Evolutionary conservation across 2,113 vertebrate species (phyloP), one percentile per base, ranked within the genome.

Genomic region (Scomber scombrus): DNA sequence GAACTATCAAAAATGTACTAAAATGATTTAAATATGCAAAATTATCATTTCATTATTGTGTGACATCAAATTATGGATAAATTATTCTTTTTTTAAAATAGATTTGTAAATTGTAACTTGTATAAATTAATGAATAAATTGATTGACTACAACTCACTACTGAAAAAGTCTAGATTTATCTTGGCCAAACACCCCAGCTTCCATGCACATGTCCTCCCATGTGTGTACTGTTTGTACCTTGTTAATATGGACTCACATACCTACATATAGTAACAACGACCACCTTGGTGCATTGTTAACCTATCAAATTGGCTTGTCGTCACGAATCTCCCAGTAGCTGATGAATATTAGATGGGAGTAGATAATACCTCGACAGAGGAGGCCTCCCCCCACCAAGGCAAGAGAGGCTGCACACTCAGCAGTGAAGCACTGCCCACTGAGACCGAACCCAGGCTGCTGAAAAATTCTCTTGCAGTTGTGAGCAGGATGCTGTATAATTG

Each of bases 331-430:
- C 82, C 91, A 86, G 90, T 40, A 66, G 69, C 81, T 90, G 87
- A 93, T 94, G 83, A 94, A 92, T 94, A 93, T 91, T 93, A 88
- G 87, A 93, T 93, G 88, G 78, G 67, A 84, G 73, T 5, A 34
- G 88, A 88, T 91, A 87, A 89, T 84, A 86, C 81, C 74, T 87
- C 46, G 31, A 89, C 80, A 65, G 76, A 87, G 90, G 91, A 85
- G 83, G 82, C 82, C 88, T 82, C 78, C 85, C 89, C 86, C 83
- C 72, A n/a, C 84, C 64, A 55, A 73, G 84, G 57, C 69, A 63
- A 19, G 67, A 66, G 77, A 78, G 80, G 88, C 88, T 91, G 73
- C 84, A 79, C 73, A 73, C 87, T 93, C 89, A 86, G 84, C 83
- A 79, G 89, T 88, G 78, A 77, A 85, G 85, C 64, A 56, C 75